These are phyloP conservation scores for Apus apus DNA, from an alignment of 2,113 vertebrate species.

Conservation along the genomic window DNA sequence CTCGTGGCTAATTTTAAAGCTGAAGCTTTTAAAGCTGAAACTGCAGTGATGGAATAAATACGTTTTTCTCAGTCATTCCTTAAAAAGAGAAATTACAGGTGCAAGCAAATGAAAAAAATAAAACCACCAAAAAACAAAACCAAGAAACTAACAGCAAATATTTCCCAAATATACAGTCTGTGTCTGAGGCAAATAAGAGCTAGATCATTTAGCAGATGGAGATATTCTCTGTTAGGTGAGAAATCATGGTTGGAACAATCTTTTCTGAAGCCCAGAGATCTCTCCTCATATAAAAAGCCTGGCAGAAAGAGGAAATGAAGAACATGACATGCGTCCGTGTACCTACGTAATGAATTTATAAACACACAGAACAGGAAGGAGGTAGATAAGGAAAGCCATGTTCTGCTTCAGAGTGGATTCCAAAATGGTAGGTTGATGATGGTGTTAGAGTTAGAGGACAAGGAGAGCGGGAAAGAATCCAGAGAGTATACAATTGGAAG, in stretches of 20 bases:
- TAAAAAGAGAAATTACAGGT: background rate
- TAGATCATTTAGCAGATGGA: background rate
- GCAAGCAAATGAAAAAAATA: background rate
- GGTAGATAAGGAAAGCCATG: background rate
- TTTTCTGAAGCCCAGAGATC: background rate
- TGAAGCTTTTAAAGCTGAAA: background rate
- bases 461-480: background rate
- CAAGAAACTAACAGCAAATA: background rate
- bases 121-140: background rate
- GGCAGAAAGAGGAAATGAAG: background rate
- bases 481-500: background rate
- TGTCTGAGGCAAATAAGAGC: background rate
- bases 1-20: too few relatives aligned
- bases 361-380: background rate
- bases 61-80: background rate
- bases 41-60: background rate
- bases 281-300: background rate
- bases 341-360: background rate
- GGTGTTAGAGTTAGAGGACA: background rate
- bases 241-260: background rate
- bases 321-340: fast-evolving
- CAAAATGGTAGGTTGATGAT: background rate
- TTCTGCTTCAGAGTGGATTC: background rate
- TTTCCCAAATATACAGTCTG: background rate
- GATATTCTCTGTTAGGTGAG: background rate